A percentile compares a stretch with the other conserved stretches of the same genome.
Conservation (phyloP, 2,888 invertebrate species). For the Ptycholaimellus sp. region DNA sequence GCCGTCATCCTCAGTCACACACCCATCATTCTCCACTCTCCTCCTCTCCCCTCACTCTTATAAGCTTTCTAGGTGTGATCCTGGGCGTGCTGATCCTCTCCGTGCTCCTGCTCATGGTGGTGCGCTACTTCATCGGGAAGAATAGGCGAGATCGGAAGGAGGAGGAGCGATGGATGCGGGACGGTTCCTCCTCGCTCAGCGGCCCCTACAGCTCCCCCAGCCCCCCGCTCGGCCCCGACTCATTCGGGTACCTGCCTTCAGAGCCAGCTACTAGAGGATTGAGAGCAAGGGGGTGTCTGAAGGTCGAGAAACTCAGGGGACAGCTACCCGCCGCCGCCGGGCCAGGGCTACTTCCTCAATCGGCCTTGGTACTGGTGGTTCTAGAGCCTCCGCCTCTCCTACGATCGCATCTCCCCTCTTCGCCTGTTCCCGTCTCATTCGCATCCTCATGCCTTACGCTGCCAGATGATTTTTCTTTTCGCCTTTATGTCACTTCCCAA, state of each 20-base stretch:
- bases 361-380: conserved; percentile 17
- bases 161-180: conserved; percentile 5
- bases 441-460: too few relatives aligned
- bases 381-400: too few relatives aligned
- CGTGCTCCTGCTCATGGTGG: conserved; percentile 10
- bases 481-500: too few relatives aligned
- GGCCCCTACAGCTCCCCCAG: conserved; percentile 9
- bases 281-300: neutral
- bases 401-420: too few relatives aligned
- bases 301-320: neutral
- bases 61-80: conserved; percentile 11
- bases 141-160: conserved; percentile 7
- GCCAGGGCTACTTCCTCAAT: conserved; percentile 9
- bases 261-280: neutral
- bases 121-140: conserved; percentile 10
- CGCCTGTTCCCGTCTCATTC: too few relatives aligned
- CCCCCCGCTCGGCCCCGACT: conserved; percentile 8
- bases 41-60: neutral
- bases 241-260: conserved; percentile 7
- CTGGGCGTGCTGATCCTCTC: conserved; percentile 10
- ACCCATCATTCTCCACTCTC: neutral
- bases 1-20: neutral
- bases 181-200: conserved; percentile 3
- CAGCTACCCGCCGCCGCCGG: neutral
- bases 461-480: too few relatives aligned